A percentile compares a stretch with the other conserved stretches of the same genome.
These are phyloP conservation scores for Microcebus tavaratra DNA, from an alignment of 2,113 vertebrate genomes.

Conservation along the genomic window DNA sequence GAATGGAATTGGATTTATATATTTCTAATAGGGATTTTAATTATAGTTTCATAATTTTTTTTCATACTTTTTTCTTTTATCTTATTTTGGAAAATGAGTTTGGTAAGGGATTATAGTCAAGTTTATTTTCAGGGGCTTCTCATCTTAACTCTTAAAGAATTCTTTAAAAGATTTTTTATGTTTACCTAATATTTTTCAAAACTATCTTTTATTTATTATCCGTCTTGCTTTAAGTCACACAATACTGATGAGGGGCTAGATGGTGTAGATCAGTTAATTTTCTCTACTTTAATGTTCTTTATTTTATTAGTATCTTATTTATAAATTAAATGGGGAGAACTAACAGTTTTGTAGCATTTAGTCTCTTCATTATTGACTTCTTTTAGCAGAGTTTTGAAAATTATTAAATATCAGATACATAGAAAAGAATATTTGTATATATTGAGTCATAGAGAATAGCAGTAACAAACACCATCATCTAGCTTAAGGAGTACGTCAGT, in stretches of 20 bases:
- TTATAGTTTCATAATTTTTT: not conserved
- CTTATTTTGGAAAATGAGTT: not conserved
- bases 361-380: constrained; percentile 19
- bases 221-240: not conserved
- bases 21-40: not conserved
- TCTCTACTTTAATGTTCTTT: not conserved
- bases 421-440: not conserved
- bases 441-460: not conserved
- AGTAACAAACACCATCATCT: not conserved
- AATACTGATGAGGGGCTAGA: not conserved
- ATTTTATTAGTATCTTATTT: not conserved
- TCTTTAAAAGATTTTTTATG: not conserved
- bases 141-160: not conserved
- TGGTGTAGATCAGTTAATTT: not conserved
- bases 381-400: not conserved
- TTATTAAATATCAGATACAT: not conserved
- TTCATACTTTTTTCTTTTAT: not conserved
- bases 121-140: not conserved
- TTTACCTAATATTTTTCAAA: not conserved
- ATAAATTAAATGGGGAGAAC: not conserved
- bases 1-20: not conserved
- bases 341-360: not conserved
- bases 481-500: not conserved
- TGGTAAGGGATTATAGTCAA: constrained; percentile 1
- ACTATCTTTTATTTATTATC: not conserved